Evolutionary conservation across 2,888 invertebrate genomes (phyloP).

Genomic region (Synanthedon formicaeformis): DNA sequence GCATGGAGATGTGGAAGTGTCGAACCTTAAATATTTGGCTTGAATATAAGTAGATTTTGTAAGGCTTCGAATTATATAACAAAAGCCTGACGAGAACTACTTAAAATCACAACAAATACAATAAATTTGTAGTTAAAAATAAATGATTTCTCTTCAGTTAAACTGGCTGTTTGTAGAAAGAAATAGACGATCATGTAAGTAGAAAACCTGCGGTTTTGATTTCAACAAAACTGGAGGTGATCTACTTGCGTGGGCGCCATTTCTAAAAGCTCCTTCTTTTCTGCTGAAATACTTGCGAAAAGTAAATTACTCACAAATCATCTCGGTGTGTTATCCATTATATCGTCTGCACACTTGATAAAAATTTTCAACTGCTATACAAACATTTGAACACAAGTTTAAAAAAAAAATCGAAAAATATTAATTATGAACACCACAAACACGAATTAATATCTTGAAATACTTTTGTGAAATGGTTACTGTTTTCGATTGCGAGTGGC

Average conservation of each 20-base stretch:
- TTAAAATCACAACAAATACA: slow-evolving; percentile 15
- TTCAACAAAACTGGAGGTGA: slow-evolving; percentile 12
- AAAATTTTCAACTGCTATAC: too few species aligned
- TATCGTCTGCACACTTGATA: too few species aligned
- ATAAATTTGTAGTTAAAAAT: not conserved
- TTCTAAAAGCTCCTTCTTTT: slow-evolving; percentile 1
- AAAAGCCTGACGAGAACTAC: slow-evolving; percentile 20
- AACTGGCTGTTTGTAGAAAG: not conserved
- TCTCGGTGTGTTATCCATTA: too few species aligned
- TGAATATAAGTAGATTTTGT: slow-evolving; percentile 7
- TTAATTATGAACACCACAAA: too few species aligned
- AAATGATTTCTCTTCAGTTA: too few species aligned
- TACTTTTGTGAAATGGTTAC: too few species aligned
- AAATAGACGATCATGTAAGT: slow-evolving; percentile 7
- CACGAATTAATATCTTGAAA: too few species aligned
- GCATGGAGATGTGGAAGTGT: not conserved
- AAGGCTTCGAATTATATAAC: slow-evolving; percentile 6
- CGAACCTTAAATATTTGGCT: not conserved
- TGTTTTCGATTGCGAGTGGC: too few species aligned
- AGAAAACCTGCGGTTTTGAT: slow-evolving; percentile 11
- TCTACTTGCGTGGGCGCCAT: slow-evolving; percentile 3
- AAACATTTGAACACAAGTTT: too few species aligned
- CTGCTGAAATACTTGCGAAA: too few species aligned
- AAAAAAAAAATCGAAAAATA: too few species aligned
- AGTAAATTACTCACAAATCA: too few species aligned